Percentiles rank a stretch among this genome's conserved stretches.
Conservation (phyloP, 2,888 invertebrate species). For the Acrobasis suavella region DNA sequence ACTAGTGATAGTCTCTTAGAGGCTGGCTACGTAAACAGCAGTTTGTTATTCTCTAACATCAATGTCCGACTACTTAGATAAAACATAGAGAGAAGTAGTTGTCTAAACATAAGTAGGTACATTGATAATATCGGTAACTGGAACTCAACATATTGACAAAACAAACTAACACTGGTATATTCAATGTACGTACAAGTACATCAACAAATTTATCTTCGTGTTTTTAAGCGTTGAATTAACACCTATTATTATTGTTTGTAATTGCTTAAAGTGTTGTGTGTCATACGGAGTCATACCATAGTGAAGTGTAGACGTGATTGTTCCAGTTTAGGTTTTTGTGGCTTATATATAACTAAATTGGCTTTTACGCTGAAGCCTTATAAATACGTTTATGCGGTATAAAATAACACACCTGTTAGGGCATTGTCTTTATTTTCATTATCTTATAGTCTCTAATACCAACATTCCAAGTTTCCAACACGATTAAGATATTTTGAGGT, state of each 20-base stretch:
- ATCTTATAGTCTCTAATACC: too few species aligned
- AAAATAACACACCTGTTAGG: neutral
- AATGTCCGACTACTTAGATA: too few species aligned
- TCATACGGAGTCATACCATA: neutral
- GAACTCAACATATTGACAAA: neutral
- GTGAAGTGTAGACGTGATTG: neutral
- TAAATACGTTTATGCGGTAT: neutral
- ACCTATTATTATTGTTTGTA: neutral
- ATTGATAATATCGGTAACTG: too few species aligned
- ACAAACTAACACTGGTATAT: too few species aligned
- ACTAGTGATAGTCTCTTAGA: too few species aligned
- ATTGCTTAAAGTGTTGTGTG: neutral
- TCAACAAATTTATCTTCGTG: neutral
- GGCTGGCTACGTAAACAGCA: too few species aligned
- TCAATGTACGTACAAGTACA: neutral
- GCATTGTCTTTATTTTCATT: too few species aligned
- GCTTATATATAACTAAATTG: slow-evolving; percentile 16
- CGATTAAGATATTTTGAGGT: too few species aligned
- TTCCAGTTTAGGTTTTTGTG: neutral
- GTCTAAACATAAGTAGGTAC: too few species aligned
- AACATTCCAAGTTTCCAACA: too few species aligned
- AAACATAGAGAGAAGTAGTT: too few species aligned
- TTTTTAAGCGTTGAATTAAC: neutral
- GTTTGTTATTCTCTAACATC: too few species aligned
- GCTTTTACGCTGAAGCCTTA: slow-evolving; percentile 18